Conservation (phyloP, 2,888 invertebrate genomes). For the Sialis fuliginosa region DNA sequence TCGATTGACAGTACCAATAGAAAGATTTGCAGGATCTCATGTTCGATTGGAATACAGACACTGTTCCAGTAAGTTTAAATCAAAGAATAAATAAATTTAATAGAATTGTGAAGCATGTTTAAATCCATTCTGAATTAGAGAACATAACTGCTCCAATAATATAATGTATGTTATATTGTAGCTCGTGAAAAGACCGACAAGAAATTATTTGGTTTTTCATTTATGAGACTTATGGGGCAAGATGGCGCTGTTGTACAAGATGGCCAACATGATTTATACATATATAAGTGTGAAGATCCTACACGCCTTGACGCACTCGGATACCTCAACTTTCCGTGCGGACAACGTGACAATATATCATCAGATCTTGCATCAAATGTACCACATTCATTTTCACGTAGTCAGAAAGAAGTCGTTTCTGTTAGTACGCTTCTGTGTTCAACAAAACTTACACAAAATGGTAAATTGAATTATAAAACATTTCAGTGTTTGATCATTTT, state of each 20-base stretch:
- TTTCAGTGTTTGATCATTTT: not conserved
- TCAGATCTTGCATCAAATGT: conserved; percentile 28
- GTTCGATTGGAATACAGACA: conserved; percentile 82
- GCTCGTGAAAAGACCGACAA: conserved; percentile 80
- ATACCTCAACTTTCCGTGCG: conserved; percentile 46
- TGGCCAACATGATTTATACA: conserved; percentile 73
- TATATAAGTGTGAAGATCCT: conserved; percentile 84
- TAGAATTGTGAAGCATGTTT: too few species aligned
- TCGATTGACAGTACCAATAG: conserved; percentile 74
- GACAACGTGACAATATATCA: conserved; percentile 32
- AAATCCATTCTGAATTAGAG: too few species aligned
- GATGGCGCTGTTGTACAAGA: conserved; percentile 81
- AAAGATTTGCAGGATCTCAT: conserved; percentile 83
- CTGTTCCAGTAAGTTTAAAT: conserved; percentile 62
- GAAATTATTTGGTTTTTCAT: conserved; percentile 81
- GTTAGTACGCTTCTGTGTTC: conserved; percentile 78
- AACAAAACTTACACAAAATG: conserved; percentile 92
- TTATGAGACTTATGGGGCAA: conserved; percentile 76
- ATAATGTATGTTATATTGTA: conserved; percentile 22
- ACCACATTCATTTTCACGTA: conserved; percentile 47
- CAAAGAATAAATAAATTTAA: too few species aligned
- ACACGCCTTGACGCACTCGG: conserved; percentile 45
- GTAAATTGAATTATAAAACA: conserved; percentile 24
- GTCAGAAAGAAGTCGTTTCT: conserved; percentile 67
- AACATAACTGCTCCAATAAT: not conserved